Percentiles rank a stretch among this genome's conserved stretches.
Conservation (phyloP, 2,888 invertebrate genomes). For the Blastobasis lacticolella region DNA sequence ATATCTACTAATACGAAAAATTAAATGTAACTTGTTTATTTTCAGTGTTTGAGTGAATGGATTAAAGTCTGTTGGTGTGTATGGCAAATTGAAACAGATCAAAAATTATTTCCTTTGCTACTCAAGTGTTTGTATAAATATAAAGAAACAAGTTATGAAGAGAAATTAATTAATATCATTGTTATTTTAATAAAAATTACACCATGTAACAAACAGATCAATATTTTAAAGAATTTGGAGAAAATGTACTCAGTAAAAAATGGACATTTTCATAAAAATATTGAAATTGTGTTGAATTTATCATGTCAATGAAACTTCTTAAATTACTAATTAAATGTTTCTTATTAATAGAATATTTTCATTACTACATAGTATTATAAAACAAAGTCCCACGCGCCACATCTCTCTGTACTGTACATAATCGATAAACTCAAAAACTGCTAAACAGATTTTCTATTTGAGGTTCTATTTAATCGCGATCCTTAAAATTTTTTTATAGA, state of each 20-base stretch:
- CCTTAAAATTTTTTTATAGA: no score
- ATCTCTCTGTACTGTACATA: no score
- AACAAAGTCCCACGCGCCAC: no score
- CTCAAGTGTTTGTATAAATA: conserved; percentile 47
- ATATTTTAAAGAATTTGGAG: conserved; percentile 30
- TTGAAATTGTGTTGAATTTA: conserved; percentile 15
- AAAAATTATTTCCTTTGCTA: conserved; percentile 41
- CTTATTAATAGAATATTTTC: no score
- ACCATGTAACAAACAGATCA: conserved; percentile 31
- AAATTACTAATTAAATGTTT: no score
- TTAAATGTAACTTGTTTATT: conserved; percentile 11
- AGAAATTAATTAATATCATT: conserved; percentile 36
- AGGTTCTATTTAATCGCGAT: no score
- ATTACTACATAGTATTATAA: no score
- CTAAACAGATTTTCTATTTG: no score
- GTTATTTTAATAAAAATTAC: conserved; percentile 39
- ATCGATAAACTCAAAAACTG: no score
- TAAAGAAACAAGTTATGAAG: conserved; percentile 27
- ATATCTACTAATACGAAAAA: not conserved
- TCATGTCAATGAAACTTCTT: no score
- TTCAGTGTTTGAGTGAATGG: conserved; percentile 55
- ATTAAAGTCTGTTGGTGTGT: conserved; percentile 52
- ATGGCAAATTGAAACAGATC: conserved; percentile 41
- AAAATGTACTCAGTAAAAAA: conserved; percentile 18
- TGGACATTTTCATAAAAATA: conserved; percentile 28